Conservation (phyloP, 2,113 vertebrate species). For the Toxostoma redivivum region DNA sequence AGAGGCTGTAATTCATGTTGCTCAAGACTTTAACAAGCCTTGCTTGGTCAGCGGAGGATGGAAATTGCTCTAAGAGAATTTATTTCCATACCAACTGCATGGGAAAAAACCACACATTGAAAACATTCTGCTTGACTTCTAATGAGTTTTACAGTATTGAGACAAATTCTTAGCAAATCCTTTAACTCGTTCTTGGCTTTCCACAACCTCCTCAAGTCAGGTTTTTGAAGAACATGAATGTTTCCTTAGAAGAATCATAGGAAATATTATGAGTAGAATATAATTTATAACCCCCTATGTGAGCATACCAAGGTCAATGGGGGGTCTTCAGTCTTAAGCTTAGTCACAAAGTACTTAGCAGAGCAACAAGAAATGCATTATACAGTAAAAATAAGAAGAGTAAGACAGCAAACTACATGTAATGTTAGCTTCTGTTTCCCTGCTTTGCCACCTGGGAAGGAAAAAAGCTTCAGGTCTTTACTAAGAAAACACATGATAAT, state of each 20-base stretch:
- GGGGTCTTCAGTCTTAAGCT: neutral
- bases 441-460: rapidly evolving
- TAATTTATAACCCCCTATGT: neutral
- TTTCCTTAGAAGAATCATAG: neutral
- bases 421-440: neutral
- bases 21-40: neutral
- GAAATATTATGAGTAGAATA: neutral
- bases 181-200: neutral
- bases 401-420: rapidly evolving
- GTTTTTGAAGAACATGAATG: neutral
- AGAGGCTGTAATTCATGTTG: neutral
- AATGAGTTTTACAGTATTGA: neutral
- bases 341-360: neutral
- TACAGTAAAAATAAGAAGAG: neutral
- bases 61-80: neutral
- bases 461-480: neutral
- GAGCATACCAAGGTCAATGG: neutral
- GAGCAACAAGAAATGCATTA: neutral
- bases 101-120: neutral
- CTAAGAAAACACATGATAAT: neutral
- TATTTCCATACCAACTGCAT: neutral
- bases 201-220: neutral
- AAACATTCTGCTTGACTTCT: neutral
- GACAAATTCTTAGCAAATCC: neutral
- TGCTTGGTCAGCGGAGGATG: neutral